These are phyloP conservation scores for Hoplodrina blanda DNA, from an alignment of 2,888 invertebrate species.

Conservation along the genomic window DNA sequence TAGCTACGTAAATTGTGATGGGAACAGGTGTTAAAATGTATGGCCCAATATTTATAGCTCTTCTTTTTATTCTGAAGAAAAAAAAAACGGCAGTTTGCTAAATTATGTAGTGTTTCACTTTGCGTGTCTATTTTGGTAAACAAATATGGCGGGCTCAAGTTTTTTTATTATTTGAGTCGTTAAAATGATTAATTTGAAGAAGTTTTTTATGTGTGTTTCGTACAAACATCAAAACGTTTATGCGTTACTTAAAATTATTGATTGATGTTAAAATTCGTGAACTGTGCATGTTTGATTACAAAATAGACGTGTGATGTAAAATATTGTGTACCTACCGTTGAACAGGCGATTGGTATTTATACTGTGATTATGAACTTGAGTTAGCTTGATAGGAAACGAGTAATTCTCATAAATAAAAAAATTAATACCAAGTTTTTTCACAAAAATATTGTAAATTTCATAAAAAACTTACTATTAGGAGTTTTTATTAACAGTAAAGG, in stretches of 20 bases:
- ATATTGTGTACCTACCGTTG: constrained; percentile 5
- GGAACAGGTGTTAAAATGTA: constrained; percentile 54
- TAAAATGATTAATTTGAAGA: background rate
- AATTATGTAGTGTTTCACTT: background rate
- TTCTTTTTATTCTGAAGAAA: constrained; percentile 8
- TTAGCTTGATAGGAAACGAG: constrained; percentile 12
- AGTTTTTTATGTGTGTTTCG: no score
- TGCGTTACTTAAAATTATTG: no score
- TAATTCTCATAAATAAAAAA: background rate
- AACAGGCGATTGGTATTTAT: constrained; percentile 1
- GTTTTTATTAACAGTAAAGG: no score
- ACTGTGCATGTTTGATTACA: no score
- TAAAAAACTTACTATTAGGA: background rate
- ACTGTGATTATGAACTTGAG: constrained; percentile 3
- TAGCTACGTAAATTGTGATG: constrained; percentile 48
- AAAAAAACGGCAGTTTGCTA: background rate
- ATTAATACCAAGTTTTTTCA: no score
- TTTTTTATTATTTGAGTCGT: background rate
- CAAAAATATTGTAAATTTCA: no score
- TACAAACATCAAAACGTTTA: no score
- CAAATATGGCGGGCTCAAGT: background rate
- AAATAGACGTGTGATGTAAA: no score
- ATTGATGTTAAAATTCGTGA: no score
- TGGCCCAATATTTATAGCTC: constrained; percentile 47
- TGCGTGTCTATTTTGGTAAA: background rate